These are phyloP conservation scores for Biston betularia DNA, from an alignment of 2,888 invertebrate species.

Conservation along the genomic window DNA sequence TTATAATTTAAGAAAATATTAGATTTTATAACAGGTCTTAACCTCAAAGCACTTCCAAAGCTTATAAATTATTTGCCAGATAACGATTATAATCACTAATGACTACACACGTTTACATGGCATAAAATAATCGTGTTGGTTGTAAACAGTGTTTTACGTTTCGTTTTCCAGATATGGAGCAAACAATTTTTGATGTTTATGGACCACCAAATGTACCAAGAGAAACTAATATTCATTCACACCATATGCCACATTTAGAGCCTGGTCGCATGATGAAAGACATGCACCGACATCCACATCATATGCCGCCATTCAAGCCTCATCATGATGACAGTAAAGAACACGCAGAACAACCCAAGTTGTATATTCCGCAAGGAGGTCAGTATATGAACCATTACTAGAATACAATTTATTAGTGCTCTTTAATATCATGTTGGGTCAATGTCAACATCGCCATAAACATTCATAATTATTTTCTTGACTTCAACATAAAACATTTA, in stretches of 20 bases:
- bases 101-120: too few species aligned
- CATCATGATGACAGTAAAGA: background rate
- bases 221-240: background rate
- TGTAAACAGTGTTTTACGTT: background rate
- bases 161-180: slow-evolving; percentile 5
- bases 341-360: background rate
- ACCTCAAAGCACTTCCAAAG: too few species aligned
- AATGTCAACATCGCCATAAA: background rate
- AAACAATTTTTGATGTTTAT: slow-evolving; percentile 2
- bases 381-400: background rate
- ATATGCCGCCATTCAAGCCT: background rate
- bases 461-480: too few species aligned
- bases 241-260: background rate
- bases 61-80: too few species aligned
- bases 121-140: too few species aligned
- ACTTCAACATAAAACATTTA: too few species aligned
- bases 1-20: too few species aligned
- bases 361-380: background rate
- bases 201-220: background rate
- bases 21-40: too few species aligned
- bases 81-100: too few species aligned
- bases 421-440: background rate
- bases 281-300: background rate
- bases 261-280: background rate
- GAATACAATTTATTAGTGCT: background rate